These are phyloP conservation scores for Beris morrisii DNA, from an alignment of 2,888 invertebrate species.

Conservation along the genomic window DNA sequence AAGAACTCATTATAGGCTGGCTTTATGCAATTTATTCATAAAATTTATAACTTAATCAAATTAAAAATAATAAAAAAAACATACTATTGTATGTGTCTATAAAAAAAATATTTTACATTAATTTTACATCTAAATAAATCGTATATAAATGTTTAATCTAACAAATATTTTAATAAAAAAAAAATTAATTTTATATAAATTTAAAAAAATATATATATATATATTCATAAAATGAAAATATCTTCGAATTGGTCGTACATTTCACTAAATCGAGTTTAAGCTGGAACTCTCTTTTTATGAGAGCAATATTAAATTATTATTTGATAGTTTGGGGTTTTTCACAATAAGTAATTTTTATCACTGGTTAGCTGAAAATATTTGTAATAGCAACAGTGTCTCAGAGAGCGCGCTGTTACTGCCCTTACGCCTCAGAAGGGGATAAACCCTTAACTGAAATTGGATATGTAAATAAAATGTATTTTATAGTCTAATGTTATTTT, in stretches of 20 bases:
- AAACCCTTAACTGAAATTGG: too few species aligned
- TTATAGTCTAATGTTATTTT: too few species aligned
- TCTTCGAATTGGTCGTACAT: neutral
- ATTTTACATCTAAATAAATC: neutral
- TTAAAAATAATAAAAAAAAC: slow-evolving; percentile 15
- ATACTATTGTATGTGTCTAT: slow-evolving; percentile 32
- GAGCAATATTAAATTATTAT: too few species aligned
- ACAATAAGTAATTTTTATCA: too few species aligned
- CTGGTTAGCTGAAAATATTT: too few species aligned
- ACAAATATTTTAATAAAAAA: neutral
- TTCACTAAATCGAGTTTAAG: too few species aligned
- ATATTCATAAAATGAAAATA: slow-evolving; percentile 1
- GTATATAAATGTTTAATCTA: neutral
- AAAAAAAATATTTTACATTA: neutral
- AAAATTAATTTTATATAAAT: neutral
- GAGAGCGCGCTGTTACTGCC: too few species aligned
- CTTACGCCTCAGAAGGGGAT: too few species aligned
- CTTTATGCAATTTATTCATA: slow-evolving; percentile 33
- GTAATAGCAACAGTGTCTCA: too few species aligned
- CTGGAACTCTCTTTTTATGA: too few species aligned
- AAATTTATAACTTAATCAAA: slow-evolving; percentile 9
- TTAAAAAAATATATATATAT: neutral
- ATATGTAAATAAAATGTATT: neutral
- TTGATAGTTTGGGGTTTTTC: too few species aligned
- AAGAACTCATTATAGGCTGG: slow-evolving; percentile 36